phyloP scores from a whole-genome alignment of 2,113 vertebrate genomes.

The Coptodon rendalli region DNA sequence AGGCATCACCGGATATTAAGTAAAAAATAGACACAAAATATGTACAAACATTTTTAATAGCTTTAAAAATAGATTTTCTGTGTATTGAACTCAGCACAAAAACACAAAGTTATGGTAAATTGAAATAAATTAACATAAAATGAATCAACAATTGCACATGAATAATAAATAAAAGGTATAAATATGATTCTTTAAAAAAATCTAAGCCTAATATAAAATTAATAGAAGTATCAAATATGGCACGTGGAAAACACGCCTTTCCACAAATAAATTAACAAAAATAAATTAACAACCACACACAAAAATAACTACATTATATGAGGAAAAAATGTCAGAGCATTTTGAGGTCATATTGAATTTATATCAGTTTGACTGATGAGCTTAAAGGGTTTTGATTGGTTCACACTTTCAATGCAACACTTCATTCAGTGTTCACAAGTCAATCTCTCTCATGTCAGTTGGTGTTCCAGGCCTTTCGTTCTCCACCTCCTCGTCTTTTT shows the following conservation, averaged over 20 bases:
- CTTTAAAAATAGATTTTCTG: constrained; percentile 55
- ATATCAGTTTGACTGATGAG: constrained; percentile 71
- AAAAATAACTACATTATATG: constrained; percentile 26
- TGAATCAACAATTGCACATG: constrained; percentile 35
- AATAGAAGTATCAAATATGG: constrained; percentile 49
- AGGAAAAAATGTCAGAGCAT: constrained; percentile 16
- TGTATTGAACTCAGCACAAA: constrained; percentile 29
- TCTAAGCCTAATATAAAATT: constrained; percentile 22
- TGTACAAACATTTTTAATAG: constrained; percentile 36
- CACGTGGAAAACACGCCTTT: constrained; percentile 29
- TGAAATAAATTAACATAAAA: constrained; percentile 62
- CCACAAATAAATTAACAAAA: constrained; percentile 54
- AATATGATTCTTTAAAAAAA: constrained; percentile 37
- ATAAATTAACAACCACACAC: constrained; percentile 54
- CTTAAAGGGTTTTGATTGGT: constrained; percentile 26
- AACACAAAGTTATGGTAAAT: constrained; percentile 16
- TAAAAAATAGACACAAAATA: not conserved
- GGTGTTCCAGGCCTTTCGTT: constrained; percentile 67
- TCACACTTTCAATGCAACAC: constrained; percentile 1
- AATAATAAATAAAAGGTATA: constrained; percentile 68
- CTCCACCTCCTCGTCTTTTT: constrained; percentile 62
- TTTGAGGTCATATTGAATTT: constrained; percentile 37
- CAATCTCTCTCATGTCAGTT: constrained; percentile 73
- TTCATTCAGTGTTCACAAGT: constrained; percentile 57
- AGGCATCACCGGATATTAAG: not conserved